These are phyloP conservation scores for Stomorhina lunata DNA, from an alignment of 2,888 invertebrate genomes.

Conservation along the genomic window DNA sequence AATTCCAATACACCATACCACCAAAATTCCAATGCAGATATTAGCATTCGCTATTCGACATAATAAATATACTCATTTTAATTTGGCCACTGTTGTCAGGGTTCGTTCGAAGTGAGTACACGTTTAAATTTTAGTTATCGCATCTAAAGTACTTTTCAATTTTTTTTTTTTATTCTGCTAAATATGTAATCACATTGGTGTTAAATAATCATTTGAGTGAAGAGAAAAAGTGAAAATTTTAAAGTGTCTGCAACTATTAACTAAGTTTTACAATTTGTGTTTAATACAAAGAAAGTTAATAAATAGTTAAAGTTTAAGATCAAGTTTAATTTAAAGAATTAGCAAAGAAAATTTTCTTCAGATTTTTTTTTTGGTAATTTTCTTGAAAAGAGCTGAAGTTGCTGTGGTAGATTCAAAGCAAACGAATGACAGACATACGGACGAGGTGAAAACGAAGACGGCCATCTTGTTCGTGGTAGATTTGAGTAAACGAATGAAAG, in stretches of 20 bases:
- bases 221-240: conserved; percentile 46
- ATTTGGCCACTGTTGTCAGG: conserved; percentile 78
- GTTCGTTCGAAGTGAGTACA: conserved; percentile 79
- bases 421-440: no score
- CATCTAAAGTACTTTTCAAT: conserved; percentile 23
- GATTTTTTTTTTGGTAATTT: not conserved
- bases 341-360: not conserved
- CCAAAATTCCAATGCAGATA: conserved; percentile 68
- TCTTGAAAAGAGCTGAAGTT: conserved; percentile 1
- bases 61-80: conserved; percentile 67
- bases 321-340: no score
- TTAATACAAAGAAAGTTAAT: not conserved
- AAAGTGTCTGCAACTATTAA: conserved; percentile 3
- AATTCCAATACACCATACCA: conserved; percentile 64
- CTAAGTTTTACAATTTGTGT: not conserved
- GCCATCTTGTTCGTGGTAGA: conserved; percentile 59
- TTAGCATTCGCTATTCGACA: conserved; percentile 68
- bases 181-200: conserved; percentile 62
- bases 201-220: conserved; percentile 72
- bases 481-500: conserved; percentile 37
- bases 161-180: conserved; percentile 15
- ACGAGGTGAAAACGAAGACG: conserved; percentile 51
- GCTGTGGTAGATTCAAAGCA: conserved; percentile 14
- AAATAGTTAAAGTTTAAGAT: no score
- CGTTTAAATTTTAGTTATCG: conserved; percentile 27